Evolutionary conservation across 2,888 invertebrate species (phyloP).

Genomic region (Bembecia ichneumoniformis): DNA sequence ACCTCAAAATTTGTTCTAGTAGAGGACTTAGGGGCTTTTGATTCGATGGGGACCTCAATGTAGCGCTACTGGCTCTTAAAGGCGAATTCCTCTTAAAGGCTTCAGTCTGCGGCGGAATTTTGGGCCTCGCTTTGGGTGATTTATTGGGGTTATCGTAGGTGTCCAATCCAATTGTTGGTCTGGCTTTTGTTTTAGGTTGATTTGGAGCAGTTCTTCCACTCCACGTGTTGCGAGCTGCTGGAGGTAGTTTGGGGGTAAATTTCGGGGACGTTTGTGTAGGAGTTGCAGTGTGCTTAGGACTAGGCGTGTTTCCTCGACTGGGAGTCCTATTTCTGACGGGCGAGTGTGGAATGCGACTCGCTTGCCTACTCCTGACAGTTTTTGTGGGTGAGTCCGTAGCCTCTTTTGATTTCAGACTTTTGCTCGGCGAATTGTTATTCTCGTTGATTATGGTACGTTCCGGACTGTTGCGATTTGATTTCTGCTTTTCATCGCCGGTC

Average conservation of each 20-base stretch:
- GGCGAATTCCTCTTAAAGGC: conserved; percentile 68
- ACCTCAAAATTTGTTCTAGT: conserved; percentile 79
- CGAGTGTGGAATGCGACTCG: conserved; percentile 60
- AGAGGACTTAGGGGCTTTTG: conserved; percentile 76
- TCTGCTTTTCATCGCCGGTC: conserved; percentile 46
- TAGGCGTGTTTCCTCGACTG: conserved; percentile 58
- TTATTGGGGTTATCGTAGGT: conserved; percentile 72
- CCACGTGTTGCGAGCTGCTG: conserved; percentile 79
- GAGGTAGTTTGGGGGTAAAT: conserved; percentile 51
- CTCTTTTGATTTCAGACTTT: conserved; percentile 50
- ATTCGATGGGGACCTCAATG: conserved; percentile 70
- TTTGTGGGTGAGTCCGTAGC: conserved; percentile 48
- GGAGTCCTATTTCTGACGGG: conserved; percentile 50
- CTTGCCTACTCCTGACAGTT: conserved; percentile 51
- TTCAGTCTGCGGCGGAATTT: conserved; percentile 39
- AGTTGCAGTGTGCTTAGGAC: conserved; percentile 47
- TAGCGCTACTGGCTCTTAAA: conserved; percentile 60
- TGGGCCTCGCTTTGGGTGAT: conserved; percentile 70
- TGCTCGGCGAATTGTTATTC: conserved; percentile 56
- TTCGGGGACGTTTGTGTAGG: conserved; percentile 57
- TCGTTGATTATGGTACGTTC: conserved; percentile 53
- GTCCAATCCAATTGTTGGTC: conserved; percentile 53
- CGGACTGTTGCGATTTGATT: conserved; percentile 53
- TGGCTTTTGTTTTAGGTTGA: conserved; percentile 46
- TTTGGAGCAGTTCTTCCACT: conserved; percentile 74